These are phyloP conservation scores for Euphydryas editha DNA, from an alignment of 2,888 invertebrate species.

Conservation along the genomic window DNA sequence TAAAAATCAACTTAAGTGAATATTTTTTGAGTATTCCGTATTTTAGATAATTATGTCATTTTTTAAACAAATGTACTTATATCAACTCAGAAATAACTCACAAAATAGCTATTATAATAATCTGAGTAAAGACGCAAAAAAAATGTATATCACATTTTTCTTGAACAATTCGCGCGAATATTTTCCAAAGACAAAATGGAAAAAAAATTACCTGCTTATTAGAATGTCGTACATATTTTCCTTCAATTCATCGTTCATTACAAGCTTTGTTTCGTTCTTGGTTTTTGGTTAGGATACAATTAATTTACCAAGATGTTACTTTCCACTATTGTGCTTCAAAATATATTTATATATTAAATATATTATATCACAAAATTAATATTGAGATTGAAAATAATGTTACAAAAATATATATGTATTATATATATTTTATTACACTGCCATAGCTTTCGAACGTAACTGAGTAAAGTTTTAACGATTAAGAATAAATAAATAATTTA, in stretches of 20 bases:
- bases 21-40: too few relatives aligned
- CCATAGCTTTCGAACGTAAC: too few relatives aligned
- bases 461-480: too few relatives aligned
- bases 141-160: neutral
- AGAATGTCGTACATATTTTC: slow-evolving; percentile 2
- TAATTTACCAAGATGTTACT: neutral
- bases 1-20: too few relatives aligned
- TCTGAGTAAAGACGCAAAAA: neutral
- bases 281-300: neutral
- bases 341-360: too few relatives aligned
- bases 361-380: too few relatives aligned
- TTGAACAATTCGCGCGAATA: neutral
- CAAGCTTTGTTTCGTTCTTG: neutral
- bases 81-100: neutral
- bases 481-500: too few relatives aligned
- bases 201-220: slow-evolving; percentile 7
- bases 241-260: neutral
- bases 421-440: too few relatives aligned
- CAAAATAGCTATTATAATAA: neutral
- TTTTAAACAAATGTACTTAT: neutral
- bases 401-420: too few relatives aligned
- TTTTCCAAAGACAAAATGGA: neutral
- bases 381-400: too few relatives aligned
- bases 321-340: too few relatives aligned
- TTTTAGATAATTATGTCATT: too few relatives aligned